phyloP scores from a whole-genome alignment of 2,797 vertebrate genomes.

The Enteromius trimaculatus region DNA sequence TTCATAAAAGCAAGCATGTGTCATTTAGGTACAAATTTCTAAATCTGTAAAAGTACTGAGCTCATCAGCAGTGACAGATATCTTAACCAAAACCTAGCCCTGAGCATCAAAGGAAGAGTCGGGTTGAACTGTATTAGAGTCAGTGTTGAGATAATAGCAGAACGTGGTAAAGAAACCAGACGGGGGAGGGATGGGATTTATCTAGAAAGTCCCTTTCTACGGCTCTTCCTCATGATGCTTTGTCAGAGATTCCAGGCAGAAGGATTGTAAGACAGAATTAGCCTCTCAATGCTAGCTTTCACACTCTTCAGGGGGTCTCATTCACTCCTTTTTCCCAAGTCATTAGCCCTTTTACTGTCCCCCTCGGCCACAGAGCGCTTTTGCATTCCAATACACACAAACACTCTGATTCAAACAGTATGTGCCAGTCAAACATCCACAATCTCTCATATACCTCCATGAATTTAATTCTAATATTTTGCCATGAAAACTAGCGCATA shows the following conservation, averaged over 20 bases:
- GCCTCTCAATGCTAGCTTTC: slow-evolving; percentile 46
- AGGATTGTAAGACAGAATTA: slow-evolving; percentile 40
- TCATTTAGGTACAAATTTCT: background rate
- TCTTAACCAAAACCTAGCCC: slow-evolving; percentile 1
- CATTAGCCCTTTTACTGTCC: slow-evolving; percentile 35
- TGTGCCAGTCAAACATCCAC: slow-evolving; percentile 1
- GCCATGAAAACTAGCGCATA: background rate
- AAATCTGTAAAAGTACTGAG: background rate
- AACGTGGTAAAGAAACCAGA: slow-evolving; percentile 25
- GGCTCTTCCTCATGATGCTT: slow-evolving; percentile 38
- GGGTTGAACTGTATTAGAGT: slow-evolving; percentile 23
- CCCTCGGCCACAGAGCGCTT: background rate
- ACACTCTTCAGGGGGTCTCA: slow-evolving; percentile 45
- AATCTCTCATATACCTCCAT: background rate
- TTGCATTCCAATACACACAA: slow-evolving; percentile 37
- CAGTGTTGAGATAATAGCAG: slow-evolving; percentile 9
- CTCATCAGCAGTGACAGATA: background rate
- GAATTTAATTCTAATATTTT: background rate
- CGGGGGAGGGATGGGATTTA: slow-evolving; percentile 41
- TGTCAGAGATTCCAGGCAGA: slow-evolving; percentile 44
- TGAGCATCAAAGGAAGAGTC: slow-evolving; percentile 38
- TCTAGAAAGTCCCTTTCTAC: slow-evolving; percentile 21
- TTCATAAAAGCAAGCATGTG: background rate
- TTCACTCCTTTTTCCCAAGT: slow-evolving; percentile 32
- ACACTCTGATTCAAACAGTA: slow-evolving; percentile 9